Percentiles rank a stretch among this genome's conserved stretches.
Evolutionary conservation across 2,888 invertebrate species (phyloP).

Genomic region (Eupithecia subumbrata): DNA sequence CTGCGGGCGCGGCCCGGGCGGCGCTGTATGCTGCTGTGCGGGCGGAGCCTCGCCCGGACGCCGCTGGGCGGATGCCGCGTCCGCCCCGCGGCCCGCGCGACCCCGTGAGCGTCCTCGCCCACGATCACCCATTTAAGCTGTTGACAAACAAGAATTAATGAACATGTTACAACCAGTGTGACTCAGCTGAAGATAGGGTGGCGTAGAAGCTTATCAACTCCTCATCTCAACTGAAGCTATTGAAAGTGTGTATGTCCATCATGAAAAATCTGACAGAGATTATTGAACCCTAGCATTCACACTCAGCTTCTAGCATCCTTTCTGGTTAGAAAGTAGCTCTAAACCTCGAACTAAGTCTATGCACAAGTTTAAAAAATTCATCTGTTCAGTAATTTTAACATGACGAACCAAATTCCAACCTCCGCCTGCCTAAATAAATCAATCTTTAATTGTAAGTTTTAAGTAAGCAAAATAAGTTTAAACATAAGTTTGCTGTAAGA

Average conservation of each 20-base stretch:
- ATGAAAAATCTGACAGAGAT: too few relatives aligned
- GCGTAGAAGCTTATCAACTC: neutral
- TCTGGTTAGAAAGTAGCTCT: too few relatives aligned
- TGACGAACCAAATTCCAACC: too few relatives aligned
- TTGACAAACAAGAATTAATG: neutral
- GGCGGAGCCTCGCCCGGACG: constrained; percentile 56
- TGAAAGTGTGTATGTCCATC: neutral
- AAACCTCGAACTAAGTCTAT: too few relatives aligned
- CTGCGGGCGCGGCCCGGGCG: constrained; percentile 65
- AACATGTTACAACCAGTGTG: neutral
- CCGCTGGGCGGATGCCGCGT: constrained; percentile 54
- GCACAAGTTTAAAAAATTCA: too few relatives aligned
- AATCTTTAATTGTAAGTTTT: too few relatives aligned
- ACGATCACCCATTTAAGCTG: constrained; percentile 61
- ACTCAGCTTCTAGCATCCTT: too few relatives aligned
- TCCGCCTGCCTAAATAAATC: too few relatives aligned
- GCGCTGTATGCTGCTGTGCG: constrained; percentile 43
- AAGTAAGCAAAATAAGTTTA: too few relatives aligned
- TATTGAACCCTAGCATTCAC: too few relatives aligned
- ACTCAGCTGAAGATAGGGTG: neutral
- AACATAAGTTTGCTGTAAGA: too few relatives aligned
- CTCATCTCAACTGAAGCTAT: neutral
- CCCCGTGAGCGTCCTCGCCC: constrained; percentile 74
- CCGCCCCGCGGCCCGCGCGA: constrained; percentile 60
- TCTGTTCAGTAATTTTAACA: too few relatives aligned